These are phyloP conservation scores for Hemitrygon akajei DNA, from an alignment of 2,797 vertebrate genomes.

Conservation along the genomic window DNA sequence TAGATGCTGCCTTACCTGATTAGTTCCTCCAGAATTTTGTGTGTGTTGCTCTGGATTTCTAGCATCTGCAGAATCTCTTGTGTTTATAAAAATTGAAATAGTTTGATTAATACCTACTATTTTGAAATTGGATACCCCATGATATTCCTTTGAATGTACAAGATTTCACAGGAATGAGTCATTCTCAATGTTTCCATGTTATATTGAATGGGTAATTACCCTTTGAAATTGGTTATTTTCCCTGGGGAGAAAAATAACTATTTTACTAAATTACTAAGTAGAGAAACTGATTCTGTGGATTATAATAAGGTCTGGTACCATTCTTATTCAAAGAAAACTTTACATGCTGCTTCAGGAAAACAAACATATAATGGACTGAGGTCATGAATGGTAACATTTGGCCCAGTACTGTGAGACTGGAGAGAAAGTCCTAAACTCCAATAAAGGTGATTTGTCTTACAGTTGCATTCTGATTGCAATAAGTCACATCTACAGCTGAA, in stretches of 20 bases:
- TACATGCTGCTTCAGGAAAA: neutral
- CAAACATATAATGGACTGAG: neutral
- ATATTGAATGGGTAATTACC: slow-evolving; percentile 21
- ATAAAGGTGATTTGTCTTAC: neutral
- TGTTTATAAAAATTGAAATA: neutral
- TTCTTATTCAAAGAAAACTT: neutral
- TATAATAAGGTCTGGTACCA: neutral
- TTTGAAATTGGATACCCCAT: neutral
- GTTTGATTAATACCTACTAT: neutral
- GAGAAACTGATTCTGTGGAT: neutral
- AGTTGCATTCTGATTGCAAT: neutral
- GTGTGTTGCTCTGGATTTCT: too few relatives aligned
- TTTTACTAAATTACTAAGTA: neutral
- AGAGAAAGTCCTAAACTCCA: neutral
- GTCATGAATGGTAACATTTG: neutral
- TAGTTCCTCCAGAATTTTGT: too few relatives aligned
- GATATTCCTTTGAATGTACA: neutral
- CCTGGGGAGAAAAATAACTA: neutral
- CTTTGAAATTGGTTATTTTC: slow-evolving; percentile 27
- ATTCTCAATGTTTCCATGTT: neutral
- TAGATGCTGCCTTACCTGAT: too few relatives aligned
- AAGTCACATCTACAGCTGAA: neutral
- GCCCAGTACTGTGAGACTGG: neutral
- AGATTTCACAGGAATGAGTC: neutral
- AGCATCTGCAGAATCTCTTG: too few relatives aligned